phyloP scores from a whole-genome alignment of 2,888 invertebrate species.

The Buathra laborator region DNA sequence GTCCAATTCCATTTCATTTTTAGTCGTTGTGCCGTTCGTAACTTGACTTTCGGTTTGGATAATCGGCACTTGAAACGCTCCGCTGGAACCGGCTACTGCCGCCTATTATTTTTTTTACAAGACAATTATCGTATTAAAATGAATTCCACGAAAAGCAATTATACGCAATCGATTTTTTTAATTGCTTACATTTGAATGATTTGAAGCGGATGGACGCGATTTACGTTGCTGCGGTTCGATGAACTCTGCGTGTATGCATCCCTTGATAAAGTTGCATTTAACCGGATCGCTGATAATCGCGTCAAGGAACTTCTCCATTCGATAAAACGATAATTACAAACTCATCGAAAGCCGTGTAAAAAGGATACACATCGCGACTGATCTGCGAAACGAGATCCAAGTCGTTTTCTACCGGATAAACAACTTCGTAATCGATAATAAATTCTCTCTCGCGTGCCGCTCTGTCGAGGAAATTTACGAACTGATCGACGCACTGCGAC shows the following conservation, averaged over 20 bases:
- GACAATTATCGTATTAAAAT: not conserved
- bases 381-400: constrained; percentile 88
- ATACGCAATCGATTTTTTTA: not conserved
- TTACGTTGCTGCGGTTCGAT: constrained; percentile 79
- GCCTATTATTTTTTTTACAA: constrained; percentile 59
- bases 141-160: not conserved
- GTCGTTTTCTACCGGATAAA: constrained; percentile 90
- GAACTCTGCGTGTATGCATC: constrained; percentile 86
- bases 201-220: not conserved
- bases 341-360: constrained; percentile 62
- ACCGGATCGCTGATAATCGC: constrained; percentile 85
- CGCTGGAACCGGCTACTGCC: constrained; percentile 71
- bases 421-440: constrained; percentile 89
- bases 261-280: constrained; percentile 87
- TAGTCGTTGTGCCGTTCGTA: constrained; percentile 49
- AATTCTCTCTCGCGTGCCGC: constrained; percentile 87
- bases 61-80: constrained; percentile 50
- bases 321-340: not conserved
- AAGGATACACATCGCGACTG: constrained; percentile 90
- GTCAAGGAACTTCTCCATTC: constrained; percentile 69
- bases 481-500: constrained; percentile 82
- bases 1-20: constrained; percentile 79
- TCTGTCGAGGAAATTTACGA: constrained; percentile 85
- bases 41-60: constrained; percentile 20
- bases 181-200: constrained; percentile 64